Evolutionary conservation across 2,797 vertebrate genomes (phyloP), one percentile per base, ranked within the genome.

Genomic region (Amblyraja radiata): DNA sequence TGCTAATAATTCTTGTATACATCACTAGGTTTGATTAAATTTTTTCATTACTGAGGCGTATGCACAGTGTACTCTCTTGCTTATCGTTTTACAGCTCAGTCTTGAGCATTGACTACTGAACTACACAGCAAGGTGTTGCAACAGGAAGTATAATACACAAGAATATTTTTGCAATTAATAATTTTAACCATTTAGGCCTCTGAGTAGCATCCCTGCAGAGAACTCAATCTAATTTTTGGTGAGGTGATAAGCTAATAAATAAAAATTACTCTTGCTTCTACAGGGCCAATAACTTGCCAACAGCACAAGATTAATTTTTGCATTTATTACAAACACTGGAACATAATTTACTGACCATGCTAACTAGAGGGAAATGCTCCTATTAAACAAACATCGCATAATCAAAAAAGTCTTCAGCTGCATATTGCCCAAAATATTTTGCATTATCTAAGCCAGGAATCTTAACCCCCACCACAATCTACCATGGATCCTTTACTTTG

Each of bases 1-100:
- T 74, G 71, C 90, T 91, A 91, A 92, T 73, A 92, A 92, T 92
- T 92, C 90, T 92, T 92, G 90, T 92, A 92, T 92, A 92, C 71
- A 74, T 25, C 65, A 54, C 71, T 92, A 28, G 90, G 90, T 92
- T 92, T 92, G 90, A 92, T 92, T 92, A 92, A 74, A 92, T 74
- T 76, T 92, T 46, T 92, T 92, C 90, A 92, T 92, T 92, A 92
- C 90, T 23, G 23, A 25, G 36, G 71, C 71, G 54, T 92, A 92
- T 54, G 68, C 68, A 92, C 11, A 74, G 46, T 92, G 90, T 92
- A 92, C 90, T 92, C 90, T 74, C 68, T 71, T 76, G 71, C 65
- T 92, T 46, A 92, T 74, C 90, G 76, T 76, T 88, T 88, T 88
- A 88, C 84, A 65, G 84, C 84, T 88, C 71, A 92, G 68, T 46